Conservation (phyloP, 2,797 vertebrate species). For the Anomalospiza imberbis region DNA sequence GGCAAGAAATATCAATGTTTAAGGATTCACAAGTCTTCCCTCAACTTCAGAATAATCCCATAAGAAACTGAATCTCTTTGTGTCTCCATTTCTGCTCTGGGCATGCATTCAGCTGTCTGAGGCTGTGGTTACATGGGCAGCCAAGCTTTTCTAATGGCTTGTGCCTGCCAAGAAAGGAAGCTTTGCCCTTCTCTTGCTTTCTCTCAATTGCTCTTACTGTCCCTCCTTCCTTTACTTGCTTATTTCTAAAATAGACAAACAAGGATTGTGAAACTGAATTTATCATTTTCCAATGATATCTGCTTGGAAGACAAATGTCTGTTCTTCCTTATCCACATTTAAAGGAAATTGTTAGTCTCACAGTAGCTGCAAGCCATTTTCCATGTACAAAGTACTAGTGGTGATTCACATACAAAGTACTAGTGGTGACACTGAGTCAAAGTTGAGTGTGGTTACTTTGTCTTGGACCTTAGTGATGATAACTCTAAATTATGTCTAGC, state of each 20-base stretch:
- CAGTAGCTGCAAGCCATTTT: background rate
- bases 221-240: background rate
- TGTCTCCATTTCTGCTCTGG: constrained; percentile 3
- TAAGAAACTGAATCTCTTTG: background rate
- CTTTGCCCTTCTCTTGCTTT: background rate
- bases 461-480: background rate
- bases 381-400: background rate
- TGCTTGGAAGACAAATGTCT: background rate
- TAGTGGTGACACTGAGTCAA: background rate
- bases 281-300: background rate
- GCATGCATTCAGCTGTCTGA: background rate
- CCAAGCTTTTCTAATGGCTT: constrained; percentile 11
- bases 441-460: background rate
- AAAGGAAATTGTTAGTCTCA: background rate
- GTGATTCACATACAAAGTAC: background rate
- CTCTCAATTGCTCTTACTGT: background rate
- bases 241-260: background rate
- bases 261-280: background rate
- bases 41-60: background rate
- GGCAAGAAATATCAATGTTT: background rate
- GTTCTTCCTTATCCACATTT: background rate
- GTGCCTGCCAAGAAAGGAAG: background rate
- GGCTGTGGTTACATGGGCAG: background rate
- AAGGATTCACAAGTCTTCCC: background rate
- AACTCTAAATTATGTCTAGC: background rate